Evolutionary conservation across 2,888 invertebrate species (phyloP).

Genomic region (Glomeris marginata): DNA sequence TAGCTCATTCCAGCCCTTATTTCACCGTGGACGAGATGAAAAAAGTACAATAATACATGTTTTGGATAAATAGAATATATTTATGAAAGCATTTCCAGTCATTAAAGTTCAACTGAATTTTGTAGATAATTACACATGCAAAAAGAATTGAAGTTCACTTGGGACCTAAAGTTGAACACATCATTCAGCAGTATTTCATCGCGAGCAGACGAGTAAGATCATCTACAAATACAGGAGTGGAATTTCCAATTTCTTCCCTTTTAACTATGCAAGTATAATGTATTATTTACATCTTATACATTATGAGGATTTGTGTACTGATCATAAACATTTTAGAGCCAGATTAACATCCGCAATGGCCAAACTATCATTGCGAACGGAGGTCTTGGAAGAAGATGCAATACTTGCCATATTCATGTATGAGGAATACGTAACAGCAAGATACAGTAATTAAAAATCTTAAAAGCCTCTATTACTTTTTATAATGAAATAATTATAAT

Average conservation of each 20-base stretch:
- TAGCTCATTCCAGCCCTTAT: too few species aligned
- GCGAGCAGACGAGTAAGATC: conserved; percentile 4
- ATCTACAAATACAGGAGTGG: not conserved
- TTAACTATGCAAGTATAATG: too few species aligned
- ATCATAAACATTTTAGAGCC: not conserved
- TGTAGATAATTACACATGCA: too few species aligned
- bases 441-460: conserved; percentile 4
- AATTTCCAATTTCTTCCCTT: too few species aligned
- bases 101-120: too few species aligned
- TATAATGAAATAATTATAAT: not conserved
- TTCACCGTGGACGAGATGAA: too few species aligned
- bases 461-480: too few species aligned
- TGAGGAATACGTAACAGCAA: conserved; percentile 8
- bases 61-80: too few species aligned
- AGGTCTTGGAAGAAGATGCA: conserved; percentile 6
- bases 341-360: conserved; percentile 4
- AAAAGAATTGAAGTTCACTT: not conserved
- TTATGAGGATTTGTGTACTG: not conserved
- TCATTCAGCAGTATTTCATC: conserved; percentile 7
- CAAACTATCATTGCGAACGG: conserved; percentile 3
- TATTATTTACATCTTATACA: not conserved
- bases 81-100: too few species aligned
- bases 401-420: conserved; percentile 4
- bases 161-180: conserved; percentile 2
- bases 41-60: too few species aligned